Conservation (phyloP, 2,113 vertebrate genomes). For the Caloenas nicobarica region DNA sequence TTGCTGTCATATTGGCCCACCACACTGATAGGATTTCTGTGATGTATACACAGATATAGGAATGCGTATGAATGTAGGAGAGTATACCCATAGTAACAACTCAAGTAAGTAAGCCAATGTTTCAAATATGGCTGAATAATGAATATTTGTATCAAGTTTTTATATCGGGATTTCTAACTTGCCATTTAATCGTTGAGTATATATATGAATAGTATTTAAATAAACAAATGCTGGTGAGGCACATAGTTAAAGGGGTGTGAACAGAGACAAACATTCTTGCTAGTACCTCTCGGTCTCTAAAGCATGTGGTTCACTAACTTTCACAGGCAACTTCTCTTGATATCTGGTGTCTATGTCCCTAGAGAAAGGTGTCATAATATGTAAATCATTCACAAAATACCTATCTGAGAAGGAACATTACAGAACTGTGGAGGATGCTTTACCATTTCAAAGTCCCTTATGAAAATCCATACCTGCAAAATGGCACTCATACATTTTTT, state of each 20-base stretch:
- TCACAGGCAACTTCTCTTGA: neutral
- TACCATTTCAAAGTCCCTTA: neutral
- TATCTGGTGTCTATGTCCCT: neutral
- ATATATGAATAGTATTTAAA: neutral
- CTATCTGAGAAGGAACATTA: neutral
- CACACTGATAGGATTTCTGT: neutral
- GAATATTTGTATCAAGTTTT: neutral
- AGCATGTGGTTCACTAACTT: neutral
- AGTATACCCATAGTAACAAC: neutral
- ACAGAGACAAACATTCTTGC: neutral
- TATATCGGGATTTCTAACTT: neutral
- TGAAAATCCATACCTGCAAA: neutral
- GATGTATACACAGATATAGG: no score
- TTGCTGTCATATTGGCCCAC: neutral
- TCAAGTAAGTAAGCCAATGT: neutral
- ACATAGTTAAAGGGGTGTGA: neutral
- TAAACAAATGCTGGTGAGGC: neutral
- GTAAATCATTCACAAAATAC: neutral
- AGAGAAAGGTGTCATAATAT: neutral
- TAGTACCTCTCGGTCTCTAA: neutral
- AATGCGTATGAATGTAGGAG: neutral
- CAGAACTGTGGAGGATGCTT: neutral
- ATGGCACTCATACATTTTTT: neutral
- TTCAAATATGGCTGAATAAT: neutral
- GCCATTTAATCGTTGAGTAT: neutral